Evolutionary conservation across 2,113 vertebrate species (phyloP), one percentile per base, ranked within the genome.

Genomic region (Crotophaga sulcirostris): DNA sequence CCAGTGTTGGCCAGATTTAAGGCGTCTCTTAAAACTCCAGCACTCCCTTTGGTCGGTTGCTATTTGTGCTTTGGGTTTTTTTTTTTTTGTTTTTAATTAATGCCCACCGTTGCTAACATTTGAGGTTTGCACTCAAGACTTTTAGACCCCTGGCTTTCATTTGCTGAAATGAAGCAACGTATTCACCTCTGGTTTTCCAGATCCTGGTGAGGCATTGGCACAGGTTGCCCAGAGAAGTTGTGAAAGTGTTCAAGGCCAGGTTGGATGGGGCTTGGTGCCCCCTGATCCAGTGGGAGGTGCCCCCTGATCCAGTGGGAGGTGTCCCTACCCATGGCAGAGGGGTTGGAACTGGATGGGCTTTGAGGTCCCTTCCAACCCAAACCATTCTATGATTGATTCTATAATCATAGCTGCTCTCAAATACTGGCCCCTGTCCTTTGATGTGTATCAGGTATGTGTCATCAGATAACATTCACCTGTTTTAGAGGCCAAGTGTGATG

Each of bases 91-190:
- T n/a, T 84, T 62, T 45, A 0, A 56, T 77, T 72, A 56, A 54
- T 34, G 44, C 17, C 4, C 9, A 45, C 68, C 14, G 15, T 7
- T 81, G 80, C 59, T 81, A 58, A 66, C 38, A 78, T 67, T 31
- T 0, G 6, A 66, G 60, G 29, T 58, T 89, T 63, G 34, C 25
- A 5, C 26, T 82, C 13, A 3, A 13, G 16, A 20, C 16, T 70
- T 55, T 69, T 23, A 54, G 40, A 68, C 21, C 6, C 4, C 12
- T 72, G 2, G 1, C 40, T 73, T 87, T 85, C 49, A 15, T 34
- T 76, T 56, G 10, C 58, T 20, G 10, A 44, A 79, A 51, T 16
- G 7, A 84, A 56, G 31, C 3, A 0, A 0, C 2, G 3, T 24
- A 21, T 20, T 34, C 8, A 1, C 62, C 58, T 74, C 25, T 54